These are phyloP conservation scores for Pimephales promelas DNA, from an alignment of 2,113 vertebrate species.

Conservation along the genomic window DNA sequence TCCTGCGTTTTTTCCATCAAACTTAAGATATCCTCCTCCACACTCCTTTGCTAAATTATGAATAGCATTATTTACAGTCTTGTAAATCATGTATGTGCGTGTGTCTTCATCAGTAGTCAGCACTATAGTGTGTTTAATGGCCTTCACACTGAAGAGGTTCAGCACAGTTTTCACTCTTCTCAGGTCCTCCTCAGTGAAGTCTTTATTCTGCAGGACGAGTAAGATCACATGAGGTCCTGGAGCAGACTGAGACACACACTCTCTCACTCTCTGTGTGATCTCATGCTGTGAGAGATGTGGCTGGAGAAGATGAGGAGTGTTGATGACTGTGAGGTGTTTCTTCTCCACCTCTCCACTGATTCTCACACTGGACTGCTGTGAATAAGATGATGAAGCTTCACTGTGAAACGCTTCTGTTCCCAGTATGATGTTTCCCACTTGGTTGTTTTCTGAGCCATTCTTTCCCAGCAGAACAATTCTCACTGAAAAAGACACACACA, in stretches of 20 bases:
- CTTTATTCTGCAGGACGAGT: not conserved
- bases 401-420: fast-evolving
- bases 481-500: not conserved
- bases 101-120: not conserved
- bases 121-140: not conserved
- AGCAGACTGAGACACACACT: not conserved
- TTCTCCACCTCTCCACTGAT: not conserved
- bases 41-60: too few relatives aligned
- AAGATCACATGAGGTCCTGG: not conserved
- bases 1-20: not conserved
- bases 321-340: not conserved
- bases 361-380: not conserved
- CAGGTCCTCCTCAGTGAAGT: not conserved
- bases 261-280: not conserved
- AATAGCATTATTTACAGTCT: not conserved
- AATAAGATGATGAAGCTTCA: not conserved
- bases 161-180: not conserved
- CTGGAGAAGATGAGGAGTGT: not conserved
- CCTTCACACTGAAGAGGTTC: not conserved
- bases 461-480: not conserved
- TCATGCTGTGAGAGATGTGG: not conserved
- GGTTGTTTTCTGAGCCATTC: not conserved
- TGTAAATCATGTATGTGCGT: fast-evolving
- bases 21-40: not conserved
- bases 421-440: not conserved